Evolutionary conservation across 23 tunicate genomes (phyloP), one percentile per base, ranked within the genome.

Genomic region (Pegea sp.): DNA sequence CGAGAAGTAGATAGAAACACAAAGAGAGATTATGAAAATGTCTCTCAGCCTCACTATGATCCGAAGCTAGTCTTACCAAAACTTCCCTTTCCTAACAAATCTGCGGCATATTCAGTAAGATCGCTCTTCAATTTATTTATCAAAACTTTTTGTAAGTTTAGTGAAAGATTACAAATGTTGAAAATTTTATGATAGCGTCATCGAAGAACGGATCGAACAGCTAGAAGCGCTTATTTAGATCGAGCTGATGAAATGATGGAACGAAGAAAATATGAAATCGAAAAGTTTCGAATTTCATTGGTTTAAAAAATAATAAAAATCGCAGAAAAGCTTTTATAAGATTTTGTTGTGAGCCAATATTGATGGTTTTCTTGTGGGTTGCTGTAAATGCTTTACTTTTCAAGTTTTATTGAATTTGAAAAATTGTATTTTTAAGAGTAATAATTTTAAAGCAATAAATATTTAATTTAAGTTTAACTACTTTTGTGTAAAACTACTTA

Each of bases 211-310:
- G 92, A 78, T 64, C 49, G 92, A 59, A 69, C 92, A n/a, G 77
- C 92, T 23, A 64, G 78, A 38, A 78, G 92, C 44, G 92, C 92
- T 16, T 78, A 46, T 53, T 50, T 78, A 54, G 92, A 78, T 43
- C 34, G 77, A 46, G 92, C 92, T 8, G 92, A 70, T 46, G 72
- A 26, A 16, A 70, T 70, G 72, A 70, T 78, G 92, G 33, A 31
- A 6, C 69, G 62, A 49, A 44, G 92, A 44, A 50, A 28, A 8
- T 57, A 53, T 31, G 77, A 70, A 59, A 30, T 70, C 13, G 33
- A 70, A 52, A 48, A 34, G 11, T 63, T 56, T 18, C 57, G 73
- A n/a, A n/a, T n/a, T n/a, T n/a, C n/a, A n/a, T n/a, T n/a, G n/a
- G n/a, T n/a, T n/a, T n/a, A n/a, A n/a, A n/a, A n/a, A n/a, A n/a